Conservation (phyloP, 1,140 invertebrate species). For the Subanguina moxae region DNA sequence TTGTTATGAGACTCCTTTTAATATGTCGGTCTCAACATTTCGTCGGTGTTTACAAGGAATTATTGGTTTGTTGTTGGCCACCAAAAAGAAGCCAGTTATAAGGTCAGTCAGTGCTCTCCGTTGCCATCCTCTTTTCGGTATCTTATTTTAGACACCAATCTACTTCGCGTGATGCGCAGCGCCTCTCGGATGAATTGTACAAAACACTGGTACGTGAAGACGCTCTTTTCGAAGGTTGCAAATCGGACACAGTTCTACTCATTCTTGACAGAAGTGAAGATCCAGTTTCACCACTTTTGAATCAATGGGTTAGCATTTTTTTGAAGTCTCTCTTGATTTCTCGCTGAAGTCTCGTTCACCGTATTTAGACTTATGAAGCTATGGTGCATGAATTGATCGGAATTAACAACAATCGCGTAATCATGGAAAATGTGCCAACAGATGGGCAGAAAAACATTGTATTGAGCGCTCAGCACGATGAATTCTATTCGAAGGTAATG, state of each 20-base stretch:
- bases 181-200: conserved; percentile 77
- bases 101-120: conserved; percentile 25
- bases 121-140: background rate
- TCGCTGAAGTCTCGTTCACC: too few relatives aligned
- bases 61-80: conserved; percentile 77
- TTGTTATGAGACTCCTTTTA: conserved; percentile 56
- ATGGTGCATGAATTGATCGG: conserved; percentile 96
- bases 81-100: conserved; percentile 84
- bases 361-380: conserved; percentile 80
- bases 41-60: conserved; percentile 79
- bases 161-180: conserved; percentile 77
- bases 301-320: conserved; percentile 74
- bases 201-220: conserved; percentile 52
- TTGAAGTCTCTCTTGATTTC: too few relatives aligned
- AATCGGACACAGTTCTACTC: conserved; percentile 36
- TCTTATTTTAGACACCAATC: conserved; percentile 69
- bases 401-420: conserved; percentile 90
- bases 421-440: conserved; percentile 76
- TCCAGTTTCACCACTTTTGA: conserved; percentile 89
- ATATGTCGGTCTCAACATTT: conserved; percentile 69
- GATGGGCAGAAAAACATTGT: conserved; percentile 72
- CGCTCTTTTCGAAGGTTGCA: conserved; percentile 51
- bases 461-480: conserved; percentile 87
- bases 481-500: conserved; percentile 89
- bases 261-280: conserved; percentile 64